Evolutionary conservation across 2,888 invertebrate genomes (phyloP), one percentile per base, ranked within the genome.

Genomic region (Tanytarsus gracilentus): DNA sequence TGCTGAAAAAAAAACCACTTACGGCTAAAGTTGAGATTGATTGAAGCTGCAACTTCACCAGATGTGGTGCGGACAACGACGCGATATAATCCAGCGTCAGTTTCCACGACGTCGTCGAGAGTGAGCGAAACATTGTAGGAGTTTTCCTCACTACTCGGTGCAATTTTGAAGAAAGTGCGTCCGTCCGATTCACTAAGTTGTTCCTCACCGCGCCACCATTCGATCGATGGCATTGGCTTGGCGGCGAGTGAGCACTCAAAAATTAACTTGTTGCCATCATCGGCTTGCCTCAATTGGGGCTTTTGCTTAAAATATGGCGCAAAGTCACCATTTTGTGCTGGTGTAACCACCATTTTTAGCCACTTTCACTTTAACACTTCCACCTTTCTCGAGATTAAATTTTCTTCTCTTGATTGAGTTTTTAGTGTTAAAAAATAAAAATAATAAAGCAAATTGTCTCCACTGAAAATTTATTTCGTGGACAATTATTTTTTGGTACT

Each of bases 281-380:
- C 94, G 74, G 96, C 96, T 76, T 97, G 95, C 67, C 94, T 83
- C 69, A 97, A 83, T 76, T 92, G 91, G 66, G 96, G 96, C 85
- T 96, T 96, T 79, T 95, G 93, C 67, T 93, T 92, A 81, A 97
- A 96, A 83, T 94, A 95, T 76, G 96, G 96, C 78, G 96, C 94
- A 79, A 93, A 88, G 78, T 94, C 93, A 77, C 94, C 94, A 73
- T 86, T 82, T 88, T 87, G 88, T 88, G 68, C 70, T 72, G 58
- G 58, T 58, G 58, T 48, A 14, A 58, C 48, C 58, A 58, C 58
- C 58, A 58, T 48, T 6, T 25, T 58, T 30, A 11, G 18, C 16
- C 16, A 9, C 14, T 14, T n/a, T 52, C 11, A 49, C 26, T 23
- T 6, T 25, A 26, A n/a, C 49, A 49, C 49, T 49, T 16, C 49